These are phyloP conservation scores for Galaxea fascicularis DNA, from an alignment of 92 coral and sea anemone genomes.

Conservation along the genomic window DNA sequence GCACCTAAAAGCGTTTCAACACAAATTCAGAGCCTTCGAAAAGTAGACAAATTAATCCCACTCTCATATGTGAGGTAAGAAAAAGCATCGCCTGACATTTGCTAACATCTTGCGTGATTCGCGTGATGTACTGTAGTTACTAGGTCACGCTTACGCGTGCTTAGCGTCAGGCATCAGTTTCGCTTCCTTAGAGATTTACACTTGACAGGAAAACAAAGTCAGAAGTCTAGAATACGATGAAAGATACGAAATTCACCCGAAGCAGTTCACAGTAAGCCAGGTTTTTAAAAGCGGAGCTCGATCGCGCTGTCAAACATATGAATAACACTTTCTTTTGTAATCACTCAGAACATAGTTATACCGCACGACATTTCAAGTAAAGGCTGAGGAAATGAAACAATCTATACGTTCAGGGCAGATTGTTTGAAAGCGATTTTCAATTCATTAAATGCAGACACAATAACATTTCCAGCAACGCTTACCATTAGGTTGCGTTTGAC, in stretches of 20 bases:
- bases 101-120: not conserved
- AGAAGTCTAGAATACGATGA: not conserved
- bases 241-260: not conserved
- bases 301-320: not conserved
- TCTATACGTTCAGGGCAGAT: too few relatives aligned
- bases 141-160: not conserved
- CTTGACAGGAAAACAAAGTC: not conserved
- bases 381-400: too few relatives aligned
- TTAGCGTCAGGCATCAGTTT: not conserved
- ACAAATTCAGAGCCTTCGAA: too few relatives aligned
- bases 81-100: constrained; percentile 10
- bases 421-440: not conserved
- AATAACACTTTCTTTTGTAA: not conserved
- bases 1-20: too few relatives aligned
- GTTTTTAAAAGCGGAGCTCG: not conserved
- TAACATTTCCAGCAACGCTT: not conserved
- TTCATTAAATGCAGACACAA: not conserved
- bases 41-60: not conserved
- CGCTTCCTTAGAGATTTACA: not conserved
- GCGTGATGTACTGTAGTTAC: not conserved
- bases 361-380: not conserved
- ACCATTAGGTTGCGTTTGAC: constrained; percentile 15
- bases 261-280: not conserved
- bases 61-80: not conserved
- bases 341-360: not conserved